Evolutionary conservation across 2,888 invertebrate species (phyloP).

Genomic region (Callimorpha dominula): DNA sequence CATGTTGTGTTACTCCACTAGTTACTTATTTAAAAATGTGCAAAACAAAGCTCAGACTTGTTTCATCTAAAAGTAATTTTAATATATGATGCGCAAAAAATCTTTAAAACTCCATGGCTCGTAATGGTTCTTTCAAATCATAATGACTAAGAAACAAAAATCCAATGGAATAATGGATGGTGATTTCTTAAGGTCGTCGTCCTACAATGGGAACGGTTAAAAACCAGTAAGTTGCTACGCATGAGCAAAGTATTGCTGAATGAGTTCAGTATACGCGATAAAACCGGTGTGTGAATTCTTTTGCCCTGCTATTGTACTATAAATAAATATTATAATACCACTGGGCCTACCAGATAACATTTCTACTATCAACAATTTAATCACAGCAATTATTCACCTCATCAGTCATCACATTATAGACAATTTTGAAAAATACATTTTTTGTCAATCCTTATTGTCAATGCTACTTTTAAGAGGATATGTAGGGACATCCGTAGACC

Average conservation of each 20-base stretch:
- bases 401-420: conserved; percentile 18
- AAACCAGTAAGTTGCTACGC: conserved; percentile 25
- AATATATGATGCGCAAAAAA: no score
- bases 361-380: conserved; percentile 32
- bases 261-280: conserved; percentile 21
- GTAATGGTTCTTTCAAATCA: conserved; percentile 1
- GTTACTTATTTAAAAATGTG: conserved; percentile 8
- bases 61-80: neutral
- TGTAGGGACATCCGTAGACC: neutral
- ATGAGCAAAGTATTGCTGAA: conserved; percentile 24
- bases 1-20: conserved; percentile 35
- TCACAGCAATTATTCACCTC: conserved; percentile 35
- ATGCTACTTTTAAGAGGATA: conserved; percentile 1
- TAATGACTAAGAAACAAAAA: neutral
- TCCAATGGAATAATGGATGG: conserved; percentile 2
- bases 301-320: conserved; percentile 30
- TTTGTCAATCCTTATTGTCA: neutral
- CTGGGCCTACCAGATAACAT: conserved; percentile 31
- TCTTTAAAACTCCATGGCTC: neutral
- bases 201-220: conserved; percentile 31
- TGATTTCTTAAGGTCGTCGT: conserved; percentile 27
- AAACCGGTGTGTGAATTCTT: conserved; percentile 30
- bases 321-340: conserved; percentile 40
- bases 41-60: neutral
- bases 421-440: conserved; percentile 19